Base-by-base conservation (phyloP, 2,113 vertebrate genomes). In the Ancistrus triradiatus region DNA sequence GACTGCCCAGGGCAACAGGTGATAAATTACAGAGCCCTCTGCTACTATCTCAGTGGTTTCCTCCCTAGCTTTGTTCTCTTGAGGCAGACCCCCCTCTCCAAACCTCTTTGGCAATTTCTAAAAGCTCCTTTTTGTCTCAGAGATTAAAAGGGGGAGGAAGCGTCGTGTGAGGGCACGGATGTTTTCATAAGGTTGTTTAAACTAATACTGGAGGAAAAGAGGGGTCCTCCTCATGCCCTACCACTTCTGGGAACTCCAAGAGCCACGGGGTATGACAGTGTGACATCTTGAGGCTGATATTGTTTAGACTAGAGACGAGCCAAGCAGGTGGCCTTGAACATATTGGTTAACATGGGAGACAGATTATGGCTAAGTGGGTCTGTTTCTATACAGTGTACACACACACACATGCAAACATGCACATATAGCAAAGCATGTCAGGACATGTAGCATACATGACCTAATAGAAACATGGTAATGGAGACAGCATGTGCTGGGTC, bases 131-230 rank as follows among this genome's bases (percentile, higher is more conserved):
- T 84, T 70, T 59, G 50, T 42, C 77, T 79, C 74, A 35, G 59
- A 86, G 86, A 85, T 85, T 83, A 89, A 86, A 88, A 78, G 71
- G 72, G 78, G 69, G 66, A 77, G 81, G 81, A 83, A 80, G 83
- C 70, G 66, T 80, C 79, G 78, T 88, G 84, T 85, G 83, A 78
- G 83, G 83, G 78, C 81, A 76, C 79, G 83, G 85, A 89, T 88
- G 87, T 89, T 89, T 84, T 88, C 78, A 74, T 84, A 86, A 83
- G 82, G 81, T 81, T 84, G 83, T 81, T 79, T 78, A 70, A 72
- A 80, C 81, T 80, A 77, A 79, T 78, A 77, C 70, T 61, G 43
- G 61, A 55, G 59, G n/a, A 18, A 84, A 50, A 51, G 31, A 49
- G 50, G 56, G 51, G 24, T 24, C 18, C 40, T 18, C 78, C 78